Conservation (phyloP, 2,888 invertebrate species). For the Hesperia comma region DNA sequence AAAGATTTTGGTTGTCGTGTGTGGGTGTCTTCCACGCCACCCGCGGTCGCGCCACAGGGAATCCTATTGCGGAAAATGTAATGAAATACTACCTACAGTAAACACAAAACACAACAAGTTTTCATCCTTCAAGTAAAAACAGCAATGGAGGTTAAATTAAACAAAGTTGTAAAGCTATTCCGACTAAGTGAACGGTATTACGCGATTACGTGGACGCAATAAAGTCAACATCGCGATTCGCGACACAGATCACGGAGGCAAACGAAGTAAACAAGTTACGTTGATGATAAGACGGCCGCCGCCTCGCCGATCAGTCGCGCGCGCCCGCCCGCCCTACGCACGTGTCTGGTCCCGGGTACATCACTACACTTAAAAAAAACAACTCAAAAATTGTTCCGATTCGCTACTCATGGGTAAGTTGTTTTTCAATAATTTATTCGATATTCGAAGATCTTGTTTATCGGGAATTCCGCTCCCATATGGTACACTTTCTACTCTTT, state of each 20-base stretch:
- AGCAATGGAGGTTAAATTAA: slow-evolving; percentile 20
- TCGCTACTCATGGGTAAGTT: slow-evolving; percentile 53
- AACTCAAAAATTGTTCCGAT: background rate
- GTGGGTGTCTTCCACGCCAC: too few species aligned
- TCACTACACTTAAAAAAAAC: slow-evolving; percentile 28
- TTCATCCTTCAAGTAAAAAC: background rate
- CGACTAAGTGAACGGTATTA: slow-evolving; percentile 55
- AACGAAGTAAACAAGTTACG: slow-evolving; percentile 70
- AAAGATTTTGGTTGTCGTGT: too few species aligned
- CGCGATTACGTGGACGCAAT: slow-evolving; percentile 51
- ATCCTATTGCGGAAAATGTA: too few species aligned
- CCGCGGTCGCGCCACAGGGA: too few species aligned
- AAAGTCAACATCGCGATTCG: slow-evolving; percentile 60
- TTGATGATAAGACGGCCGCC: slow-evolving; percentile 67
- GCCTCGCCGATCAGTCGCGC: slow-evolving; percentile 70
- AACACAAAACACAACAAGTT: too few species aligned
- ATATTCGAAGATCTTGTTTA: background rate
- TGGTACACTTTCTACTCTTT: slow-evolving; percentile 34
- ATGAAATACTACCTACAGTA: too few species aligned
- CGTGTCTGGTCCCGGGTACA: slow-evolving; percentile 51
- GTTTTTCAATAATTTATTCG: slow-evolving; percentile 13
- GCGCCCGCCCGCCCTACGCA: slow-evolving; percentile 73
- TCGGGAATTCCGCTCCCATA: slow-evolving; percentile 38
- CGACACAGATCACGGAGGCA: slow-evolving; percentile 67
- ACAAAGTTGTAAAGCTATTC: slow-evolving; percentile 39